Evolutionary conservation across 2,797 vertebrate species (phyloP).

Genomic region (Alca torda): DNA sequence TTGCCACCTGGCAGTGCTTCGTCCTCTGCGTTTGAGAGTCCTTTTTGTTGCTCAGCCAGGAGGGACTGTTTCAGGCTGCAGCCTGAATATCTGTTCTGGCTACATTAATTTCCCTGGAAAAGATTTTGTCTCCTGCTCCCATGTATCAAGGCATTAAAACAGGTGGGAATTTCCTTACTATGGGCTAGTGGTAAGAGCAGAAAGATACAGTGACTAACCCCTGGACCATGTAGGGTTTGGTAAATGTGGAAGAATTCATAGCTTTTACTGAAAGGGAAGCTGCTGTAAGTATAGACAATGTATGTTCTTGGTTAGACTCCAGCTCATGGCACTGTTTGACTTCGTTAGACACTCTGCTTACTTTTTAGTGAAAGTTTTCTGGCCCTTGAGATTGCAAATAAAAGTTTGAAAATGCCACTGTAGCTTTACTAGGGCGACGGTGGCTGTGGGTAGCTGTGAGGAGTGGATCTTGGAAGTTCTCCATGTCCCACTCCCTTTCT

Average conservation of each 20-base stretch:
- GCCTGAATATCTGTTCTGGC: background rate
- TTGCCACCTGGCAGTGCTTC: background rate
- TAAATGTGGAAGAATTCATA: background rate
- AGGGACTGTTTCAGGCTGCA: background rate
- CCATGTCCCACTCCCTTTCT: background rate
- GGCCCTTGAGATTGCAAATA: background rate
- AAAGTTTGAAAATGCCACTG: background rate
- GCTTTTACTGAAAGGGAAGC: background rate
- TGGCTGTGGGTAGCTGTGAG: background rate
- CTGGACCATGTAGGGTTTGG: background rate
- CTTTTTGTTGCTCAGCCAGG: background rate
- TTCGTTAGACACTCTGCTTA: background rate
- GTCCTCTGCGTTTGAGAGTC: background rate
- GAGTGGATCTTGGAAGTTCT: background rate
- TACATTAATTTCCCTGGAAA: background rate
- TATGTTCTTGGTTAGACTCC: background rate
- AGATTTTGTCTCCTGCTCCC: background rate
- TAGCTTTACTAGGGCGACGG: rapidly evolving
- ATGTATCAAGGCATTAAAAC: background rate
- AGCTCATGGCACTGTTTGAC: background rate
- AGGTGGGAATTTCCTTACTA: background rate
- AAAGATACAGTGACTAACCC: background rate
- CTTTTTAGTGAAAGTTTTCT: background rate
- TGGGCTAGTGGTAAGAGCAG: background rate
- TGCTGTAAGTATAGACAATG: background rate